A percentile compares a stretch with the other conserved stretches of the same genome.
Evolutionary conservation across 2,113 vertebrate genomes (phyloP).

Genomic region (Hassar affinis): DNA sequence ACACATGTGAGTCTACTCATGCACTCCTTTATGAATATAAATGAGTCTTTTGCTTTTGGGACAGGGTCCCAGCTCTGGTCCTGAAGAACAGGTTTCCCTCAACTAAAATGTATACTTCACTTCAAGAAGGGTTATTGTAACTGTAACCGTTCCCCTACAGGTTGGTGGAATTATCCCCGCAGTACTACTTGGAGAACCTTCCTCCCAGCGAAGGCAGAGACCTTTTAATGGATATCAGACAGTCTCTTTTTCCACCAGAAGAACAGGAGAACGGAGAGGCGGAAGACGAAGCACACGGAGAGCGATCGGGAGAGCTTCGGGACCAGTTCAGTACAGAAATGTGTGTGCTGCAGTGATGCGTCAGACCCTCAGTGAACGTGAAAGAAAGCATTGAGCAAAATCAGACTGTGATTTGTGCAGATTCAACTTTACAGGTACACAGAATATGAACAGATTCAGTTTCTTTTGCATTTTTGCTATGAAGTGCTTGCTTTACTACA

Average conservation of each 20-base stretch:
- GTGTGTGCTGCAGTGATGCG: slow-evolving; percentile 76
- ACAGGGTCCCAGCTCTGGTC: neutral
- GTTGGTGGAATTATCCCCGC: slow-evolving; percentile 87
- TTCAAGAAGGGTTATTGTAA: neutral
- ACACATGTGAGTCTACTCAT: slow-evolving; percentile 78
- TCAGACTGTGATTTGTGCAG: neutral
- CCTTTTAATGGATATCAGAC: slow-evolving; percentile 83
- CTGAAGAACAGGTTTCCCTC: neutral
- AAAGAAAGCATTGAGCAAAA: neutral
- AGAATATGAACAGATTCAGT: neutral
- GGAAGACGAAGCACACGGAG: slow-evolving; percentile 10
- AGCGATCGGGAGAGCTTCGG: slow-evolving; percentile 25
- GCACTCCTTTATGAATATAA: neutral
- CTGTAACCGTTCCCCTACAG: slow-evolving; percentile 59
- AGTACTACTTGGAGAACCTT: slow-evolving; percentile 91
- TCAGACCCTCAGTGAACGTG: neutral
- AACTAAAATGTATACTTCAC: neutral
- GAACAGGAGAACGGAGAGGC: neutral
- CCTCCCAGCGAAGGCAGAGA: slow-evolving; percentile 87
- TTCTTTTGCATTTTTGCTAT: slow-evolving; percentile 17
- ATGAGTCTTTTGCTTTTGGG: neutral
- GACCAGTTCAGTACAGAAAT: slow-evolving; percentile 56
- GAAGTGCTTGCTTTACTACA: neutral
- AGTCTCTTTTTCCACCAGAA: slow-evolving; percentile 61
- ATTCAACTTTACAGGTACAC: neutral